Evolutionary conservation across 2,888 invertebrate genomes (phyloP).

Genomic region (Himalopsyche anomala): DNA sequence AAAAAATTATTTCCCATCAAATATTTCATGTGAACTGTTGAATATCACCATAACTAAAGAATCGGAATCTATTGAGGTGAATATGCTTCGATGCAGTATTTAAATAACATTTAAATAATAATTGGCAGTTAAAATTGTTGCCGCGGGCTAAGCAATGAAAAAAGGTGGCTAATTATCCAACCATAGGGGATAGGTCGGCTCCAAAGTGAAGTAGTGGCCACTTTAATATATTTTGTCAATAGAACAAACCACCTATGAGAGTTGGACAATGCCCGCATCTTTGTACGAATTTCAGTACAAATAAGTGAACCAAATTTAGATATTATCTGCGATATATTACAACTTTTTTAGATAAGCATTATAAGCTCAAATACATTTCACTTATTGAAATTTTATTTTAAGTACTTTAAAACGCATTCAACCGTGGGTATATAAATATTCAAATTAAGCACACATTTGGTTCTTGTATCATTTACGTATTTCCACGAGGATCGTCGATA

Average conservation of each 20-base stretch:
- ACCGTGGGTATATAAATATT: too few species aligned
- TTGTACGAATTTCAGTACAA: neutral
- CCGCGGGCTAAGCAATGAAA: neutral
- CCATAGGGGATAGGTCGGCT: constrained; percentile 57
- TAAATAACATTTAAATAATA: neutral
- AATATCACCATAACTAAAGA: neutral
- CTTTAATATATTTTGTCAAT: constrained; percentile 61
- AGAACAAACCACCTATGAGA: constrained; percentile 58
- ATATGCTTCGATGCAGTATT: too few species aligned
- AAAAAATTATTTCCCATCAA: too few species aligned
- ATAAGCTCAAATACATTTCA: too few species aligned
- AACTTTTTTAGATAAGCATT: neutral
- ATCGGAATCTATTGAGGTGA: too few species aligned
- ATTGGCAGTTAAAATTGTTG: constrained; percentile 48
- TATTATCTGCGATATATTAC: neutral
- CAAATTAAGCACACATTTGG: too few species aligned
- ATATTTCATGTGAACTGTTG: too few species aligned
- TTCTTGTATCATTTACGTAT: too few species aligned
- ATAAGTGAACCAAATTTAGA: neutral
- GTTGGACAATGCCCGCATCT: constrained; percentile 59
- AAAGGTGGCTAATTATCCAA: constrained; percentile 62
- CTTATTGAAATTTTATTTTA: too few species aligned
- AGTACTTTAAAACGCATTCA: too few species aligned
- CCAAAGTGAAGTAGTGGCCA: constrained; percentile 1
- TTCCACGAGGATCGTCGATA: too few species aligned